These are phyloP conservation scores for Sarcophaga subvicina DNA, from an alignment of 2,888 invertebrate species.

Conservation along the genomic window DNA sequence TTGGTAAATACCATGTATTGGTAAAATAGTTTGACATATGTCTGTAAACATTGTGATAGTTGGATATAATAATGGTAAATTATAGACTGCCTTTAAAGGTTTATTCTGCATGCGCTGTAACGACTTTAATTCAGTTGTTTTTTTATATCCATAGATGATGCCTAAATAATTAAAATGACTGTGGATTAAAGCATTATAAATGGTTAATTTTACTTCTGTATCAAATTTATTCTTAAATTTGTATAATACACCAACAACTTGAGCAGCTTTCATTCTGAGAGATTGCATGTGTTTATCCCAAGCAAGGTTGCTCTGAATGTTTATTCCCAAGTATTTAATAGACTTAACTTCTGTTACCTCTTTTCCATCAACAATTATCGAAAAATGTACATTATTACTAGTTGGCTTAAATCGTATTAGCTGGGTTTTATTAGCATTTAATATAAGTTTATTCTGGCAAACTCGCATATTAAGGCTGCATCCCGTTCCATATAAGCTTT, in stretches of 20 bases:
- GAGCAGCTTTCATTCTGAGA: background rate
- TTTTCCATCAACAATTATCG: too few species aligned
- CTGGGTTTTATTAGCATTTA: too few species aligned
- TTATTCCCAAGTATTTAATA: background rate
- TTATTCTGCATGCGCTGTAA: conserved; percentile 6
- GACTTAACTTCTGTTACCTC: too few species aligned
- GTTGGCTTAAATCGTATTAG: too few species aligned
- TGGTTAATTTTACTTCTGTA: too few species aligned
- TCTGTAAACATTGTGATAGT: background rate
- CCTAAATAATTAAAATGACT: background rate
- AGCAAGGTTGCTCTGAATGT: background rate
- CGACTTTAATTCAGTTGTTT: background rate
- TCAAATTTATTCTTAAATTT: too few species aligned
- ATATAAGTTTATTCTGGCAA: too few species aligned
- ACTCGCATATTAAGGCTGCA: too few species aligned
- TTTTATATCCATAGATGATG: background rate
- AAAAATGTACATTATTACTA: too few species aligned
- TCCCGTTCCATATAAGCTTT: too few species aligned
- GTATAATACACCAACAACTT: background rate
- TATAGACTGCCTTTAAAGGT: background rate
- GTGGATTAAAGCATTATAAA: background rate
- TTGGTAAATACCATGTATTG: too few species aligned
- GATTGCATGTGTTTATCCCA: background rate
- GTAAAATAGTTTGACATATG: background rate
- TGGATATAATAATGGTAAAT: background rate